phyloP scores from a whole-genome alignment of 2,113 vertebrate species.

The Zingel zingel region DNA sequence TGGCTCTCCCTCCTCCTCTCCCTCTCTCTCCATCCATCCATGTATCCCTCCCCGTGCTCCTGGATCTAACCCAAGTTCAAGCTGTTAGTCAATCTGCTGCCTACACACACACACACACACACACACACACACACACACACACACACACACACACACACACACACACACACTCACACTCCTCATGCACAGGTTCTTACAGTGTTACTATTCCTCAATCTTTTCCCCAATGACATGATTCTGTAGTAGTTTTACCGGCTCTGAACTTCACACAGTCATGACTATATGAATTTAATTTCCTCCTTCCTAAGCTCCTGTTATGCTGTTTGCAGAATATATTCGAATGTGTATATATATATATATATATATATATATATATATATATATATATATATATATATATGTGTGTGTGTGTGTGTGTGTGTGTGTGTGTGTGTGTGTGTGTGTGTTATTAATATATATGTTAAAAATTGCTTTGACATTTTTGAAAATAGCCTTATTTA shows the following conservation, averaged over 20 bases:
- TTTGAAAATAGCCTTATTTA: background rate
- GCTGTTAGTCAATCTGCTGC: slow-evolving; percentile 83
- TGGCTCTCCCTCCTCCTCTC: slow-evolving; percentile 45
- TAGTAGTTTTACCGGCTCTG: slow-evolving; percentile 17
- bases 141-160: slow-evolving; percentile 45
- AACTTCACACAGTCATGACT: slow-evolving; percentile 23
- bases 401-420: too few species aligned
- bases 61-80: slow-evolving; percentile 80
- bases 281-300: background rate
- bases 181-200: slow-evolving; percentile 58
- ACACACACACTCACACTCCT: slow-evolving; percentile 34
- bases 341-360: background rate
- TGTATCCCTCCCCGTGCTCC: slow-evolving; percentile 72
- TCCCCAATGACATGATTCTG: slow-evolving; percentile 35
- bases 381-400: too few species aligned
- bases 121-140: slow-evolving; percentile 50
- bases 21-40: slow-evolving; percentile 68
- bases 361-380: too few species aligned
- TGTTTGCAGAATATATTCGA: background rate
- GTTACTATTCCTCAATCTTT: slow-evolving; percentile 35
- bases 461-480: background rate
- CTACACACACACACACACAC: slow-evolving; percentile 31
- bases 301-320: background rate
- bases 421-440: too few species aligned
- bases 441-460: background rate